These are phyloP conservation scores for Drosophila suboccidentalis DNA, from an alignment of 2,888 invertebrate species.

Conservation along the genomic window DNA sequence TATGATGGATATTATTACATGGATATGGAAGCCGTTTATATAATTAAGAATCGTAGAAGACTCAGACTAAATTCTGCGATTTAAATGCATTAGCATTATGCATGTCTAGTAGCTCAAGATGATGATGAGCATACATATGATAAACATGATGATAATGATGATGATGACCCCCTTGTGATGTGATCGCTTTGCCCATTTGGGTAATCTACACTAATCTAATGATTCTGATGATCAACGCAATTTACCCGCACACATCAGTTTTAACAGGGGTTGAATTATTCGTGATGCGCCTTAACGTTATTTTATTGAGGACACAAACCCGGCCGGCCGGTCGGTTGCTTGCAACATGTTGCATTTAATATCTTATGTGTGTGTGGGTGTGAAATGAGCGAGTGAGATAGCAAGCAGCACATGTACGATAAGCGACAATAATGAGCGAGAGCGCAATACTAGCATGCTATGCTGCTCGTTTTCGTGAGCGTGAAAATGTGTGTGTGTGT, in stretches of 20 bases:
- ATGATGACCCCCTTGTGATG: constrained; percentile 42
- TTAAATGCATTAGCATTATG: background rate
- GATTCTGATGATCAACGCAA: constrained; percentile 19
- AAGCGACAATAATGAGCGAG: constrained; percentile 36
- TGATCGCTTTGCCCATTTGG: constrained; percentile 19
- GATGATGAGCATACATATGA: background rate
- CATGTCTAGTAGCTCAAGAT: constrained; percentile 2
- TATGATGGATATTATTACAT: constrained; percentile 1
- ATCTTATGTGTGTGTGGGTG: constrained; percentile 9
- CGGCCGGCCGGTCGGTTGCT: constrained; percentile 26
- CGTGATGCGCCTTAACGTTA: constrained; percentile 44
- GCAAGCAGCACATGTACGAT: constrained; percentile 15
- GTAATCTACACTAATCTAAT: constrained; percentile 46
- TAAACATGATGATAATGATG: constrained; percentile 12
- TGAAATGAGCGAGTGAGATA: constrained; percentile 7
- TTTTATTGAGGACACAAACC: constrained; percentile 68
- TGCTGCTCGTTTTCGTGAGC: constrained; percentile 61
- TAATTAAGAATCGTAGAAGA: constrained; percentile 2
- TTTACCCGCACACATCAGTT: constrained; percentile 17
- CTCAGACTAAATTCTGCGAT: background rate
- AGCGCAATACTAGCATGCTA: constrained; percentile 27
- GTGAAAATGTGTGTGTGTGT: background rate
- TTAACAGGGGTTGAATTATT: constrained; percentile 38
- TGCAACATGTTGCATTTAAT: constrained; percentile 49
- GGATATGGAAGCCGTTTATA: background rate